phyloP scores from a whole-genome alignment of 2,797 vertebrate species.

The Phaenicophaeus curvirostris region DNA sequence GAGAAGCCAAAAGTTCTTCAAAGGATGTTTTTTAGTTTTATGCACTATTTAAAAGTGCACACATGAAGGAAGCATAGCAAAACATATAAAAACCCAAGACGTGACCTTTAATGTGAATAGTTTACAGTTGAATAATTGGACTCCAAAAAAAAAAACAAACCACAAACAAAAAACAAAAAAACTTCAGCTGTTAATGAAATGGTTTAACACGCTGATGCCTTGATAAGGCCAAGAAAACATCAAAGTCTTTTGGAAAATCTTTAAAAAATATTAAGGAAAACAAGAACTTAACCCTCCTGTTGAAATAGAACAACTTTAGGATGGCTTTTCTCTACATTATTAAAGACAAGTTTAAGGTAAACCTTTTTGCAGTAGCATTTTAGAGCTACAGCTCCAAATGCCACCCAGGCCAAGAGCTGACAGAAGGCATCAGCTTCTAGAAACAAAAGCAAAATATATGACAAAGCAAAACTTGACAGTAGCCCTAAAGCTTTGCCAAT shows the following conservation, averaged over 20 bases:
- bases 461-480: conserved; percentile 49
- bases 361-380: not conserved
- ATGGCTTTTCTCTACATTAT: not conserved
- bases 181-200: not conserved
- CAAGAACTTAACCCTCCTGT: not conserved
- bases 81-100: not conserved
- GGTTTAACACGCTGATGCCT: not conserved
- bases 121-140: not conserved
- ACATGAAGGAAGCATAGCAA: not conserved
- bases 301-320: not conserved
- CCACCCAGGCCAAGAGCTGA: conserved; percentile 3
- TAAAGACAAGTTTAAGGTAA: not conserved
- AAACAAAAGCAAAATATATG: conserved; percentile 29
- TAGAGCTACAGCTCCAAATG: not conserved
- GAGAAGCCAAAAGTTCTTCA: not conserved
- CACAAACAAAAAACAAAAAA: not conserved
- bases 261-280: not conserved
- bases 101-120: not conserved
- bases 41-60: not conserved
- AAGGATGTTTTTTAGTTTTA: not conserved
- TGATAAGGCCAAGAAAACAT: not conserved
- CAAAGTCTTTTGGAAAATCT: not conserved
- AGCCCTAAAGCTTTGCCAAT: conserved; percentile 31
- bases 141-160: not conserved
- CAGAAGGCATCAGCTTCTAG: conserved; percentile 32